phyloP scores from a whole-genome alignment of 2,797 vertebrate genomes.

The Cirrhinus mrigala region DNA sequence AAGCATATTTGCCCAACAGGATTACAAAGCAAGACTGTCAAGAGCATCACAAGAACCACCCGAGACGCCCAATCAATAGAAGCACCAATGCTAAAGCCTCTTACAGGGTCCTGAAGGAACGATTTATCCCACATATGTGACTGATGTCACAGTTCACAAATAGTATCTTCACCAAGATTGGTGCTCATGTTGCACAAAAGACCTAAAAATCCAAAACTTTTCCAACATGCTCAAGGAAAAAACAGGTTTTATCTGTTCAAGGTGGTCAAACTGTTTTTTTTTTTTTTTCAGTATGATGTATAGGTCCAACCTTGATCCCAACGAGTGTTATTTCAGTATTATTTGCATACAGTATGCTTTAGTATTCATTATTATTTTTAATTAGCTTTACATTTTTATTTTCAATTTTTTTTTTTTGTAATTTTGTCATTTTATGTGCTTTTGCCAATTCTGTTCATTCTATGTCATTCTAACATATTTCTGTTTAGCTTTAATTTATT shows the following conservation, averaged over 20 bases:
- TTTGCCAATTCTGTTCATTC: not conserved
- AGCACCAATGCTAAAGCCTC: slow-evolving; percentile 71
- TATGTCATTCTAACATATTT: not conserved
- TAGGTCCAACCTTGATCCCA: not conserved
- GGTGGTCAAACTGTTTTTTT: not conserved
- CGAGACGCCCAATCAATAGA: slow-evolving; percentile 75
- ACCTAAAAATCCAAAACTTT: not conserved
- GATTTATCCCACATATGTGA: slow-evolving; percentile 56
- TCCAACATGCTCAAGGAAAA: not conserved
- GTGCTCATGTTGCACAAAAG: slow-evolving; percentile 47
- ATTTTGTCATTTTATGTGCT: not conserved
- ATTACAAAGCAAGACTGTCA: slow-evolving; percentile 81
- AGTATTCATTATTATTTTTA: not conserved
- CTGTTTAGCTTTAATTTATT: no score
- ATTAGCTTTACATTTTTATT: not conserved
- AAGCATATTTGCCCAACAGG: slow-evolving; percentile 79
- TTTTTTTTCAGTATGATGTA: not conserved
- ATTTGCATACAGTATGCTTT: not conserved
- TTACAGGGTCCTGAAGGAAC: slow-evolving; percentile 68
- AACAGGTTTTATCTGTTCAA: not conserved
- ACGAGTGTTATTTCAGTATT: not conserved
- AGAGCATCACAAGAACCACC: slow-evolving; percentile 69
- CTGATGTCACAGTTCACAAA: slow-evolving; percentile 34
- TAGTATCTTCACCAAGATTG: slow-evolving; percentile 64
- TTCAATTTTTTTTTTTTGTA: not conserved